These are phyloP conservation scores for Prionailurus viverrinus DNA, from an alignment of 2,113 vertebrate species.

Conservation along the genomic window DNA sequence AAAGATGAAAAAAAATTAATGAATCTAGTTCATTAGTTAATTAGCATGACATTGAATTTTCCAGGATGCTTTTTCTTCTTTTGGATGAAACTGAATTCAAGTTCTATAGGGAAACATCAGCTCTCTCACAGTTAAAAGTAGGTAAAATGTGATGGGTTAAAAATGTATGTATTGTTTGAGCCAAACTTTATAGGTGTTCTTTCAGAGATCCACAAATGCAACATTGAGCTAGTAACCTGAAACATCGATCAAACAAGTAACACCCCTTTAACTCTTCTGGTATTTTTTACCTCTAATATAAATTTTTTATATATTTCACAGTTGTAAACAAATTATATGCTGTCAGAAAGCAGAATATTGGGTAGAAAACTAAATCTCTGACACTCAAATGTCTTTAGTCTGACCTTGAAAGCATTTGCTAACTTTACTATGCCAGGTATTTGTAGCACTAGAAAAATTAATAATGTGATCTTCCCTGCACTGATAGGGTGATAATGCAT, in stretches of 20 bases:
- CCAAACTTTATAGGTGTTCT: neutral
- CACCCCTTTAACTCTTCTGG: neutral
- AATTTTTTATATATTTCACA: neutral
- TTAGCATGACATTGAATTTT: neutral
- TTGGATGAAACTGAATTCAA: slow-evolving; percentile 6
- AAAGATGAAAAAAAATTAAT: neutral
- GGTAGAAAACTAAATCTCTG: neutral
- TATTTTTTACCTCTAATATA: slow-evolving; percentile 11
- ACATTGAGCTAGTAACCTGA: neutral
- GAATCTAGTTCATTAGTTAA: neutral
- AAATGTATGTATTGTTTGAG: neutral
- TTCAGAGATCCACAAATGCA: neutral
- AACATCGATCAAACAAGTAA: neutral
- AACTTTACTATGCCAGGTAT: neutral
- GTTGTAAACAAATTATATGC: neutral
- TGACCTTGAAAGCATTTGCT: slow-evolving; percentile 38
- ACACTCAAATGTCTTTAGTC: neutral
- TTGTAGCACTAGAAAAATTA: slow-evolving; percentile 19
- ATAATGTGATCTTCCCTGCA: neutral
- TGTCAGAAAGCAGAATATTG: neutral
- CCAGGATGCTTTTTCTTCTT: neutral
- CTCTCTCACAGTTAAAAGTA: neutral
- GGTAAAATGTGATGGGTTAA: neutral
- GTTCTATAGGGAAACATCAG: neutral
- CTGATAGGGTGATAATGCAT: neutral